These are phyloP conservation scores for Urosaurus nigricauda DNA, from an alignment of 2,797 vertebrate genomes.

Conservation along the genomic window DNA sequence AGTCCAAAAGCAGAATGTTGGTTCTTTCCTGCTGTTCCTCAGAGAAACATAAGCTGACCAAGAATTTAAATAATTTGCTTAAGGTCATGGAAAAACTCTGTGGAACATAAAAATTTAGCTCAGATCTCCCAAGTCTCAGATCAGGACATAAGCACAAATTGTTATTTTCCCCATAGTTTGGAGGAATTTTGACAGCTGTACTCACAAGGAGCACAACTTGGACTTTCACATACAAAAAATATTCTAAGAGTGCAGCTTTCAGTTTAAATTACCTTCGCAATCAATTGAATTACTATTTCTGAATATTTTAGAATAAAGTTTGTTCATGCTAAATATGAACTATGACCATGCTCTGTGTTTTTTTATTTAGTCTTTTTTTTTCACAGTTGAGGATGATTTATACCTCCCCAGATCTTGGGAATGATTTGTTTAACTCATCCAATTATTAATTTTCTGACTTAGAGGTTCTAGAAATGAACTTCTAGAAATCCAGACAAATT, in stretches of 20 bases:
- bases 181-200: constrained; percentile 21
- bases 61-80: constrained; percentile 24
- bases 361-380: background rate
- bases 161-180: constrained; percentile 14
- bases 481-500: too few relatives aligned
- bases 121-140: constrained; percentile 5
- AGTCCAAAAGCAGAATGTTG: background rate
- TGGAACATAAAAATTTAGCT: constrained; percentile 8
- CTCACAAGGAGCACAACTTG: constrained; percentile 11
- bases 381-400: background rate
- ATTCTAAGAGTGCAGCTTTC: constrained; percentile 6
- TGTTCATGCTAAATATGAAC: background rate
- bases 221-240: background rate
- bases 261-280: background rate
- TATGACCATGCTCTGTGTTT: background rate
- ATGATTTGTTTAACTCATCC: too few relatives aligned
- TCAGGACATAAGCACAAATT: constrained; percentile 28
- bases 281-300: constrained; percentile 2
- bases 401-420: too few relatives aligned
- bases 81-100: constrained; percentile 13
- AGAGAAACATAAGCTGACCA: constrained; percentile 4
- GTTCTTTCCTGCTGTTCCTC: background rate
- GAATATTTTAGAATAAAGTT: constrained; percentile 20
- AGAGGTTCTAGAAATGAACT: too few relatives aligned
- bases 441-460: too few relatives aligned